Evolutionary conservation across 1,140 invertebrate genomes (phyloP), one percentile per base, ranked within the genome.

Genomic region (Bombyx mandarina): DNA sequence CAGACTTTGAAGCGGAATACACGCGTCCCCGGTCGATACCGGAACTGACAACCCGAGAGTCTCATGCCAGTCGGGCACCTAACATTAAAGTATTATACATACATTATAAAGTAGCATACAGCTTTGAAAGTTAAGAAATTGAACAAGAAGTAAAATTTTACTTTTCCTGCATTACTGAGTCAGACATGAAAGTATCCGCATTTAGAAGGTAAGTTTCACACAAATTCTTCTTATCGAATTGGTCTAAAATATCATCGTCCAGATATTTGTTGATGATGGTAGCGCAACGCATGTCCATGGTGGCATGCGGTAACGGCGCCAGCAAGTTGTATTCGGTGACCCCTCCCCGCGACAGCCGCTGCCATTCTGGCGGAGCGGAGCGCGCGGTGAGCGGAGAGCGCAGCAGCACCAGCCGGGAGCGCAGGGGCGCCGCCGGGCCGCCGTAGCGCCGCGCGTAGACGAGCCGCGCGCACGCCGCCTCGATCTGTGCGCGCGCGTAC

Each of bases 231-330:
- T 66, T 66, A 8, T 74, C 57, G 45, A 68, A 83, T 0, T 42
- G 56, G 54, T 75, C 50, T 1, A 77, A 8, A 6, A 77, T 60
- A 7, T 67, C 58, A 1, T 57, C 49, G 10, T 72, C 65, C 1
- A 83, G 57, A 53, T 80, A 64, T 3, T 46, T 50, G 54, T 84
- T 84, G 0, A 82, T 62, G 48, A 80, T 68, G 9, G 68, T 57
- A 8, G 74, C 66, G 48, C 76, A 79, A 8, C 60, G 64, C n/a
- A 77, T 52, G 50, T 84, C 79, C 7, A 63, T 7, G 4, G 71
- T 44, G 8, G 73, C 66, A 18, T 60, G 56, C 0, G 68, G 63
- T 5, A 79, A 57, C 0, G 71, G 66, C 5, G 67, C 61, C 26
- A 54, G 12, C 8, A 82, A 52, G 6, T 69, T 43, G 45, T 78